Conservation (phyloP, 1,140 invertebrate genomes). For the Melanaphis sacchari region DNA sequence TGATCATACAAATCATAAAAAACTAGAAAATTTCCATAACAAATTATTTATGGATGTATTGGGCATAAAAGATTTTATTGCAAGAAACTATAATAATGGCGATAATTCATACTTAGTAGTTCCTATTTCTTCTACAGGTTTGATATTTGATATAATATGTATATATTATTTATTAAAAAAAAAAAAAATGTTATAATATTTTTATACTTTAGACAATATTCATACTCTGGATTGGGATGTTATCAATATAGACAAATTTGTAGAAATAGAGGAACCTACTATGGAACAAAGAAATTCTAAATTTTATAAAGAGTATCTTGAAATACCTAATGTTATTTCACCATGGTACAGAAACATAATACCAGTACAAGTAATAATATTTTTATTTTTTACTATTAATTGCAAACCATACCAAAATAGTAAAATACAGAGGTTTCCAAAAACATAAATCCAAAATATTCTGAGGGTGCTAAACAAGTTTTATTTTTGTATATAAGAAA, state of each 20-base stretch:
- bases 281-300: slow-evolving; percentile 8
- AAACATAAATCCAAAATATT: no score
- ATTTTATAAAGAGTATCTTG: slow-evolving; percentile 47
- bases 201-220: slow-evolving; percentile 13
- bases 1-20: slow-evolving; percentile 66
- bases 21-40: slow-evolving; percentile 72
- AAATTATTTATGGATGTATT: slow-evolving; percentile 78
- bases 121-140: slow-evolving; percentile 57
- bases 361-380: slow-evolving; percentile 43
- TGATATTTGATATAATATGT: slow-evolving; percentile 59
- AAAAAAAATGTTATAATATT: neutral
- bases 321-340: slow-evolving; percentile 18
- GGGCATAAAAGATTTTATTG: slow-evolving; percentile 78
- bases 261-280: slow-evolving; percentile 26
- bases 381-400: neutral
- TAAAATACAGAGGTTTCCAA: no score
- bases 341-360: slow-evolving; percentile 37
- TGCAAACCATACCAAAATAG: no score
- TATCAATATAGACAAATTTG: neutral
- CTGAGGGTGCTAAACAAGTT: no score
- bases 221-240: slow-evolving; percentile 40
- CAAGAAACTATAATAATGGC: slow-evolving; percentile 71
- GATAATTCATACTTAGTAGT: slow-evolving; percentile 80
- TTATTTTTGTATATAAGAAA: no score
- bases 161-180: neutral